A percentile compares a stretch with the other conserved stretches of the same genome.
Conservation (phyloP, 2,888 invertebrate species). For the Druceiella hillmani region DNA sequence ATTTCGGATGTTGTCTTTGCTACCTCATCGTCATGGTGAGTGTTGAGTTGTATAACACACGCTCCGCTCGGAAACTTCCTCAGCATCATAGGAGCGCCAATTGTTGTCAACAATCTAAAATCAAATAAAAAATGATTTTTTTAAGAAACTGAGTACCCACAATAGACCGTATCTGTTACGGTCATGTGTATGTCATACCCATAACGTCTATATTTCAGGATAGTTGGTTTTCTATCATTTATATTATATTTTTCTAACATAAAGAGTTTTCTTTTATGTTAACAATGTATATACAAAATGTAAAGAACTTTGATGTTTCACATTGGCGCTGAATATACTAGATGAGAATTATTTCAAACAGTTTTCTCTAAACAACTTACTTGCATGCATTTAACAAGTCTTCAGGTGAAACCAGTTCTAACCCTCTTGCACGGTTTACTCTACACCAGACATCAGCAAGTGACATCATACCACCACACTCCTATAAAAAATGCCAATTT, state of each 20-base stretch:
- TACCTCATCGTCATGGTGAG: conserved; percentile 66
- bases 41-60: conserved; percentile 81
- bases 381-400: conserved; percentile 91
- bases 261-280: too few species aligned
- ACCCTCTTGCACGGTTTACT: conserved; percentile 92
- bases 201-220: too few species aligned
- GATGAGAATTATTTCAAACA: too few species aligned
- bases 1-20: conserved; percentile 60
- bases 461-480: conserved; percentile 94
- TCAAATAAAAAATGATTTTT: too few species aligned
- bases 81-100: conserved; percentile 68
- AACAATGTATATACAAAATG: too few species aligned
- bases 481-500: conserved; percentile 40
- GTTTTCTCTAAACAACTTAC: conserved; percentile 32
- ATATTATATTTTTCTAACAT: too few species aligned
- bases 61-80: conserved; percentile 93
- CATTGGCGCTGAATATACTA: too few species aligned
- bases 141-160: too few species aligned
- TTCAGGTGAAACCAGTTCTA: conserved; percentile 94
- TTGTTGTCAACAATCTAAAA: conserved; percentile 52
- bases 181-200: too few species aligned
- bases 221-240: too few species aligned
- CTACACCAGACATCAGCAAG: conserved; percentile 95
- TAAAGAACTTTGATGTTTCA: too few species aligned
- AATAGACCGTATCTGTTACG: too few species aligned